These are phyloP conservation scores for Fissipunctia ypsillon DNA, from an alignment of 2,888 invertebrate genomes.

Conservation along the genomic window DNA sequence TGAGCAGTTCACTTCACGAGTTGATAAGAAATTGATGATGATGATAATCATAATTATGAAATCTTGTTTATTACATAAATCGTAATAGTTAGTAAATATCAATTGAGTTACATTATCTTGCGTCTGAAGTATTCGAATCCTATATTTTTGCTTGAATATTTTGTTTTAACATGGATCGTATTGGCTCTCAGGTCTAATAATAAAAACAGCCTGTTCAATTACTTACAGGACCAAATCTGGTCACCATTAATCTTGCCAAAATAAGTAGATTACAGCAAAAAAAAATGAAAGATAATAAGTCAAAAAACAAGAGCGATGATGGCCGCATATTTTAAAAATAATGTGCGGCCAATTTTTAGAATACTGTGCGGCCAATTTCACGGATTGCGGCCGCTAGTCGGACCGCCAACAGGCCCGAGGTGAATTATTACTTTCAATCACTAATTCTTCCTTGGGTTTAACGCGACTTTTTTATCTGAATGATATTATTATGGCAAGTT, in stretches of 20 bases:
- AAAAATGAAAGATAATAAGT: slow-evolving; percentile 69
- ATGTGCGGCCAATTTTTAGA: slow-evolving; percentile 82
- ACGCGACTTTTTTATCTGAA: slow-evolving; percentile 61
- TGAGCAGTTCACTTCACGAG: not conserved
- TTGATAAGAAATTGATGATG: not conserved
- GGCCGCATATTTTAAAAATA: slow-evolving; percentile 82
- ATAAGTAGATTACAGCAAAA: slow-evolving; percentile 29
- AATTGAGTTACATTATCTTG: too few relatives aligned
- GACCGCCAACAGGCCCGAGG: slow-evolving; percentile 79
- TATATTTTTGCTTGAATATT: not conserved
- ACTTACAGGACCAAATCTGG: slow-evolving; percentile 16
- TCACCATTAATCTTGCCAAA: slow-evolving; percentile 38
- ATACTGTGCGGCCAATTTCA: slow-evolving; percentile 84
- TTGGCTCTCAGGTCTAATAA: not conserved
- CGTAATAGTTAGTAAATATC: too few relatives aligned
- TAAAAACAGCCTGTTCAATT: slow-evolving; percentile 25
- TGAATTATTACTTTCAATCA: slow-evolving; percentile 82
- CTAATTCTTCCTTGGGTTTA: slow-evolving; percentile 71
- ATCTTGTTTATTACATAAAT: too few relatives aligned
- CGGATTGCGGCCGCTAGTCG: slow-evolving; percentile 77
- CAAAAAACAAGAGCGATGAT: slow-evolving; percentile 74
- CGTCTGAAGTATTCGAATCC: too few relatives aligned
- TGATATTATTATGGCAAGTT: slow-evolving; percentile 39
- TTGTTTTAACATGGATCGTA: not conserved
- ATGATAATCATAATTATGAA: too few relatives aligned